phyloP scores from a whole-genome alignment of 2,113 vertebrate species.

The Scalopus aquaticus region DNA sequence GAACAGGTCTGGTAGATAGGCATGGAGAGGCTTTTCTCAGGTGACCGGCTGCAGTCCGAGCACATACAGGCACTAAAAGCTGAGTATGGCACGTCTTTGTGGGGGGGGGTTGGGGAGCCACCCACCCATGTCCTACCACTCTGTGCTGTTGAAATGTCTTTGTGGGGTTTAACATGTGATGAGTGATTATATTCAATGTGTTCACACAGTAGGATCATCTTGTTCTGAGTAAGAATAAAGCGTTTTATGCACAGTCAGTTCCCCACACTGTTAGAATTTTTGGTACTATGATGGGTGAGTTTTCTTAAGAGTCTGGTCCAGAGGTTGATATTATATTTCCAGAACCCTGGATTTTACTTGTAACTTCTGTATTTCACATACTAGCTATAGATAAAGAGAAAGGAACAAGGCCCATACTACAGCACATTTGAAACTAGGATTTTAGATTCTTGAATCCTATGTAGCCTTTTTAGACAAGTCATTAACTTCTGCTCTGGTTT shows the following conservation, averaged over 20 bases:
- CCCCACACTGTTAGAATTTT: neutral
- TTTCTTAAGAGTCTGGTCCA: conserved; percentile 24
- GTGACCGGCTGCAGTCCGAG: conserved; percentile 27
- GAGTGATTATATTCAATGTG: neutral
- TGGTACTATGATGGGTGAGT: neutral
- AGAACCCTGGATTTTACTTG: neutral
- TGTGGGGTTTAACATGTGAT: conserved; percentile 31
- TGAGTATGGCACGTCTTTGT: neutral
- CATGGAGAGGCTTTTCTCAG: conserved; percentile 52
- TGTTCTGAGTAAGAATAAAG: conserved; percentile 39
- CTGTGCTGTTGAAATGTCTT: conserved; percentile 29
- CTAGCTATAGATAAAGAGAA: neutral
- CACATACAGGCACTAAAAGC: conserved; percentile 30
- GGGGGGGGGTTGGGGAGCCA: neutral
- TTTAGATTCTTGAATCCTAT: neutral
- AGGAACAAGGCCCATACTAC: neutral
- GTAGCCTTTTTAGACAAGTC: conserved; percentile 14
- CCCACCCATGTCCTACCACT: neutral
- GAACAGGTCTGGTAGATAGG: conserved; percentile 41
- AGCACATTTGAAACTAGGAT: neutral
- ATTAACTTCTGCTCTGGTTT: neutral
- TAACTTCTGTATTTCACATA: neutral
- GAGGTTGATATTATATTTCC: neutral
- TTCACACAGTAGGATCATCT: conserved; percentile 9
- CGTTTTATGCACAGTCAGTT: neutral